Base-by-base conservation (phyloP, 2,113 vertebrate genomes). In the Illadopsis cleaveri region DNA sequence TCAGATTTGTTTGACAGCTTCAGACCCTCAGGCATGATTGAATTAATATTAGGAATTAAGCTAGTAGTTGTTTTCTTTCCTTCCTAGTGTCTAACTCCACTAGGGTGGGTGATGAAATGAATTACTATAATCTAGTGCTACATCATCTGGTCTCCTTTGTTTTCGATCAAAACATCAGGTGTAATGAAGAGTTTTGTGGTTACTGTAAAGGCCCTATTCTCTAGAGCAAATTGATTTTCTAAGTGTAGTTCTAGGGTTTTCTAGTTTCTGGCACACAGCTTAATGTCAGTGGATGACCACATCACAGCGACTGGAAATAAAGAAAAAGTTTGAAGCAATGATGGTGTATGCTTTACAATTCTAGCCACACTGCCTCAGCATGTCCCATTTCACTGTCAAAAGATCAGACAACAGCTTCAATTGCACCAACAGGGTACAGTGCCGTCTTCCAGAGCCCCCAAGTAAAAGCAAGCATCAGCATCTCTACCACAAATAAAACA, bases 401-500 rank as follows among this genome's bases (percentile, higher is more conserved):
- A 72, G 37, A 24, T 27, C 18, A 47, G 31, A 38, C 15, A 25
- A 37, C 47, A 79, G 27, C 11, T 61, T 47, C 21, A 28, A 13
- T 66, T 93, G 73, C 31, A 31, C 31, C 44, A 65, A 4, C 25
- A 54, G 40, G 18, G 21, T 72, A 58, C 40, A 37, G 9, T 45
- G 11, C 8, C 23, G 15, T 54, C 31, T 15, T 31, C 11, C 15
- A 8, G 1, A 0, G 25, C 8, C 7, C 2, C 15, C 5, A 24
- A 17, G 33, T 17, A 12, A 61, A 83, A 25, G 37, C 5, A 31
- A 71, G 7, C 2, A 9, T 66, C 37, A 65, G 15, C 21, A 60
- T 23, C 31, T 48, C 18, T 30, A n/a, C 10, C 4, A 8, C 27
- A n/a, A 71, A 89, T 47, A 50, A 28, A 12, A 2, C 0, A 0